phyloP scores from a whole-genome alignment of 2,113 vertebrate species.

The Pygoscelis adeliae region DNA sequence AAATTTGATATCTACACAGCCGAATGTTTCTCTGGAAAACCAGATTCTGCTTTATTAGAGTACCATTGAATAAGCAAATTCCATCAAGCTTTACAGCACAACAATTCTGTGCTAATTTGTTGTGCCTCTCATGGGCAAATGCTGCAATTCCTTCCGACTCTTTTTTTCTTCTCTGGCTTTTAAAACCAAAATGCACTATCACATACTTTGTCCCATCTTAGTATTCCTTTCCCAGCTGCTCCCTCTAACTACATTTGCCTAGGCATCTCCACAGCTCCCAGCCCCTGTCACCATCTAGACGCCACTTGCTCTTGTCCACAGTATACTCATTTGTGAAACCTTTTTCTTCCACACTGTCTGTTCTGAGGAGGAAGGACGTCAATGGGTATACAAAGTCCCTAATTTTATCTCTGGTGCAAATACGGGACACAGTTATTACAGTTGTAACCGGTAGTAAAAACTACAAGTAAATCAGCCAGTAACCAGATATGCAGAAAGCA shows the following conservation, averaged over 20 bases:
- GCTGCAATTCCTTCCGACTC: neutral
- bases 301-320: neutral
- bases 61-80: neutral
- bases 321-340: neutral
- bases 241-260: neutral
- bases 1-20: neutral
- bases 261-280: neutral
- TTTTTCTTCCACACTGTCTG: neutral
- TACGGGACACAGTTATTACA: neutral
- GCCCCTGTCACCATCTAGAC: neutral
- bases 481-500: neutral
- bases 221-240: neutral
- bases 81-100: neutral
- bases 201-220: rapidly evolving
- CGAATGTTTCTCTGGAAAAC: neutral
- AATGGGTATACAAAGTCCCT: neutral
- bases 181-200: neutral
- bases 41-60: neutral
- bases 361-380: neutral
- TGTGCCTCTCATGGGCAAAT: neutral
- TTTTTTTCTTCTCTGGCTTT: neutral
- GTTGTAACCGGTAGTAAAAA: neutral
- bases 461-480: neutral
- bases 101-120: neutral
- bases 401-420: neutral